Evolutionary conservation across 1,140 invertebrate genomes (phyloP).

Genomic region (Zaprionus africanus): DNA sequence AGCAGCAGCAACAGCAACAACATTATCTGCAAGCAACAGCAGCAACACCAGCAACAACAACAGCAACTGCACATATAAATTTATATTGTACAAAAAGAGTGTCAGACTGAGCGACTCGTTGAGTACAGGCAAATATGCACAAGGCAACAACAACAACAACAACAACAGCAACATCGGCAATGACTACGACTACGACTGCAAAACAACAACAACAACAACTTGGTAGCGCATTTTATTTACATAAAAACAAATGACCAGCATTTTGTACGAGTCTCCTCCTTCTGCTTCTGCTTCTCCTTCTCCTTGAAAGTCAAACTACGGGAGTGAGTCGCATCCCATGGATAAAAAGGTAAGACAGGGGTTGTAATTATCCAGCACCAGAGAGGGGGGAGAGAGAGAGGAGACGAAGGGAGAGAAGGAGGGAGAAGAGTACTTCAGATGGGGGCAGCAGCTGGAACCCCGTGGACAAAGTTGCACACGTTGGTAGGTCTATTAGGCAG

Average conservation of each 20-base stretch:
- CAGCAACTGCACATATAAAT: constrained; percentile 2
- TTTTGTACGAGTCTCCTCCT: constrained; percentile 57
- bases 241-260: constrained; percentile 82
- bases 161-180: constrained; percentile 37
- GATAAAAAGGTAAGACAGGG: constrained; percentile 46
- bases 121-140: constrained; percentile 54
- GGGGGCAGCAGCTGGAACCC: constrained; percentile 22
- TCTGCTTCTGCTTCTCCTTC: constrained; percentile 1
- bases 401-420: not conserved
- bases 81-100: constrained; percentile 45
- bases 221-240: constrained; percentile 74
- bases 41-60: constrained; percentile 29
- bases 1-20: constrained; percentile 30
- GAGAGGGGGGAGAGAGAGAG: constrained; percentile 7
- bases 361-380: constrained; percentile 66
- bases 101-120: constrained; percentile 41
- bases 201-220: constrained; percentile 45
- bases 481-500: constrained; percentile 45
- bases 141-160: constrained; percentile 40
- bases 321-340: constrained; percentile 49
- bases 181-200: constrained; percentile 42
- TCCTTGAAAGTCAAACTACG: constrained; percentile 36
- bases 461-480: constrained; percentile 39
- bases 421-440: not conserved
- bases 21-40: not conserved